Evolutionary conservation across 2,888 invertebrate species (phyloP), one percentile per base, ranked within the genome.

Genomic region (Crematogaster levior): DNA sequence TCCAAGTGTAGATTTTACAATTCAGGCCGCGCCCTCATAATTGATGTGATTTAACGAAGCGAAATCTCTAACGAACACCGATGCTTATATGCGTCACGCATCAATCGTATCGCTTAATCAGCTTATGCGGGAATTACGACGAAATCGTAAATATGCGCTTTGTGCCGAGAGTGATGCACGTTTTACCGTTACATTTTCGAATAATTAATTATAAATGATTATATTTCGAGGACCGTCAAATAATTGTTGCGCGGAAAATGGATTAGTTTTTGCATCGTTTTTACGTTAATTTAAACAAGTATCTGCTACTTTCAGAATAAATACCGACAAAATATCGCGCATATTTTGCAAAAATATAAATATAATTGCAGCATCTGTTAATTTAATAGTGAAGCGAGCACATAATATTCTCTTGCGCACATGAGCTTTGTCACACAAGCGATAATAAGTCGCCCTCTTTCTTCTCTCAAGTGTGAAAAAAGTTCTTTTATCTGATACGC

Each of bases 71-170:
- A 65, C 40, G 40, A 40, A 40, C 27, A 65, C 40, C 24, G 34
- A n/a, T 40, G 40, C 1, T 12, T 27, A 15, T 60, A 21, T 46
- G 24, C 61, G 15, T 61, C 73, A 24, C 18, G 34, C 61, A 37
- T 65, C 37, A 51, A 37, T 75, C n/a, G 51, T 40, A 37, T 65
- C 51, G 51, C 27, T 65, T 75, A 51, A 63, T 65, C 75, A 65
- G 63, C 37, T 75, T 75, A 75, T 27, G n/a, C 51, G 27, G n/a
- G 40, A 51, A 75, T 75, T 75, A 75, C n/a, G 65, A 10, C 3
- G 63, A 34, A 63, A 51, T 63, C 18, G 65, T 51, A 58, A 75
- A 34, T 37, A 65, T 12, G 15, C 37, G n/a, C 34, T 43, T 27
- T 18, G 3, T 34, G 30, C 1, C 12, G 12, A 61, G 37, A 75